Evolutionary conservation across 2,113 vertebrate genomes (phyloP).

Genomic region (Colaptes auratus): DNA sequence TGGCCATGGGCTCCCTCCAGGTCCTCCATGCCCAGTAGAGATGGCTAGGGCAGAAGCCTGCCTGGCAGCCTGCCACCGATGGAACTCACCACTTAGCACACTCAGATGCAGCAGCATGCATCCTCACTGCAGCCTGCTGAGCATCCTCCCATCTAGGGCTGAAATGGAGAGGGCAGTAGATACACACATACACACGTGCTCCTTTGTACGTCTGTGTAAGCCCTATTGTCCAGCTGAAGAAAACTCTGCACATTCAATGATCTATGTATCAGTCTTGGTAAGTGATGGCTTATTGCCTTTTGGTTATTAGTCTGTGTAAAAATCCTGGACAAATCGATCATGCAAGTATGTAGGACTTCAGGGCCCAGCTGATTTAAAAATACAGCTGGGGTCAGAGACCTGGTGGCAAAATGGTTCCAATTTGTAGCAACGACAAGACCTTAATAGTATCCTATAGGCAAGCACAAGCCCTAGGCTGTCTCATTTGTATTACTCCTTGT

Average conservation of each 20-base stretch:
- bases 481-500: slow-evolving; percentile 21
- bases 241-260: background rate
- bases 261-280: background rate
- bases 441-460: slow-evolving; percentile 29
- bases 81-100: background rate
- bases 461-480: slow-evolving; percentile 24
- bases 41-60: background rate
- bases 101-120: background rate
- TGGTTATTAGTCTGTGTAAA: background rate
- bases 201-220: fast-evolving
- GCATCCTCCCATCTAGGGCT: background rate
- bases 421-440: background rate
- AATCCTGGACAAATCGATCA: background rate
- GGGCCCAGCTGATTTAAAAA: background rate
- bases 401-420: slow-evolving; percentile 34
- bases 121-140: background rate
- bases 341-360: background rate
- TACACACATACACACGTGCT: fast-evolving
- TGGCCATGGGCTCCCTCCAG: background rate
- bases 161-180: background rate
- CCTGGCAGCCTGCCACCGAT: background rate
- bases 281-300: background rate
- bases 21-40: background rate
- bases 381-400: background rate
- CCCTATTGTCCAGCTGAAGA: background rate